Conservation (phyloP, 2,113 vertebrate genomes). For the Vidua macroura region DNA sequence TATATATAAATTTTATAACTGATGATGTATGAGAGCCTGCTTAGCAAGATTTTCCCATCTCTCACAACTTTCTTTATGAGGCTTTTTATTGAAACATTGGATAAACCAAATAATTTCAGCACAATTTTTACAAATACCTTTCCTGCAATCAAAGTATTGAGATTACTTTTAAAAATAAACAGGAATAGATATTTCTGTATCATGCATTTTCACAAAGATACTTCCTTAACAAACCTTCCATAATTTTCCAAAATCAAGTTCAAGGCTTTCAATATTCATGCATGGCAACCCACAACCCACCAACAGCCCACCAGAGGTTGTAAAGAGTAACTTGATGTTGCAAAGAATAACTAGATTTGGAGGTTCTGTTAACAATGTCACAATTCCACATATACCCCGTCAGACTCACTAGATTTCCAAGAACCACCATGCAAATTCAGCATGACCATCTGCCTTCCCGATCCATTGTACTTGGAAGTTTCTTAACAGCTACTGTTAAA, state of each 20-base stretch:
- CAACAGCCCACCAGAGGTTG: too few relatives aligned
- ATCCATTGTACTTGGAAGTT: not conserved
- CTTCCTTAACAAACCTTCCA: not conserved
- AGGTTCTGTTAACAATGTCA: not conserved
- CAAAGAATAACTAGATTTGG: not conserved
- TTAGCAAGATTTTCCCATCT: not conserved
- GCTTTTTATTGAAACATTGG: not conserved
- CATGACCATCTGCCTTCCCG: not conserved
- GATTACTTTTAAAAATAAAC: not conserved
- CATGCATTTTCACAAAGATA: not conserved
- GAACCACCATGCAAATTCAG: not conserved
- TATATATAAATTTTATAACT: not conserved
- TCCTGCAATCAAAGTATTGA: not conserved
- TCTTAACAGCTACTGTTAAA: not conserved
- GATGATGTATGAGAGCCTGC: not conserved
- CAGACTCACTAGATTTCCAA: not conserved
- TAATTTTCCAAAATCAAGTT: not conserved
- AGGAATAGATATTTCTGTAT: not conserved
- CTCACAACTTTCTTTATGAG: not conserved
- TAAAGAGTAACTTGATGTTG: not conserved
- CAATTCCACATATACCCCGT: not conserved
- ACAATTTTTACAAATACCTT: not conserved
- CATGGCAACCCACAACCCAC: not conserved
- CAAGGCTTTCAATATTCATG: not conserved
- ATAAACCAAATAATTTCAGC: slow-evolving; percentile 22